Evolutionary conservation across 2,797 vertebrate genomes (phyloP).

Genomic region (Triplophysa bombifrons): DNA sequence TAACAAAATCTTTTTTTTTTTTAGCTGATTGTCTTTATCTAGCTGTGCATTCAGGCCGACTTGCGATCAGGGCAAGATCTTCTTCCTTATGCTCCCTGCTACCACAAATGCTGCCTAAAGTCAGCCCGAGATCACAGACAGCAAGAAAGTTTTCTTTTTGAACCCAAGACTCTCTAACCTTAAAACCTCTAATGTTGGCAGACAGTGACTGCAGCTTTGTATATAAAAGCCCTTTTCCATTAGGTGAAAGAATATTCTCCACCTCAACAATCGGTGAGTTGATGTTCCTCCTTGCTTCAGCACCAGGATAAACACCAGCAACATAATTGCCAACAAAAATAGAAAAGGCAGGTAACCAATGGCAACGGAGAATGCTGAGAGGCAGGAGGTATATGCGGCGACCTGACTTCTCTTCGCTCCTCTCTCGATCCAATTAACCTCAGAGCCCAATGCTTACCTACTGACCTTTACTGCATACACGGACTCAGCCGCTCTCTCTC

Average conservation of each 20-base stretch:
- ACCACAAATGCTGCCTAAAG: conserved; percentile 68
- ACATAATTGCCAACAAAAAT: conserved; percentile 72
- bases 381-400: conserved; percentile 48
- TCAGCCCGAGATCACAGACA: background rate
- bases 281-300: conserved; percentile 51
- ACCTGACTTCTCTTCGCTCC: conserved; percentile 47
- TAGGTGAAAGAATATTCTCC: conserved; percentile 30
- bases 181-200: conserved; percentile 4
- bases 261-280: conserved; percentile 30
- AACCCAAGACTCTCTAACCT: conserved; percentile 28
- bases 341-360: conserved; percentile 75
- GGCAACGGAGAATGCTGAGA: conserved; percentile 67
- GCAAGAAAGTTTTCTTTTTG: conserved; percentile 14
- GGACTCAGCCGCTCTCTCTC: conserved; percentile 22
- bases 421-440: conserved; percentile 61
- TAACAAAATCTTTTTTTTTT: too few relatives aligned
- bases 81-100: conserved; percentile 74
- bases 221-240: conserved; percentile 32
- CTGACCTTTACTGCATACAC: conserved; percentile 46
- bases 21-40: too few relatives aligned
- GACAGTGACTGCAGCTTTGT: conserved; percentile 22
- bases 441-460: conserved; percentile 39
- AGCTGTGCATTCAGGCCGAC: background rate
- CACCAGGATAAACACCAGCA: conserved; percentile 66
- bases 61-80: conserved; percentile 10